A percentile compares a stretch with the other conserved stretches of the same genome.
phyloP scores from a whole-genome alignment of 2,888 invertebrate genomes.

The Dryocosmus kuriphilus region DNA sequence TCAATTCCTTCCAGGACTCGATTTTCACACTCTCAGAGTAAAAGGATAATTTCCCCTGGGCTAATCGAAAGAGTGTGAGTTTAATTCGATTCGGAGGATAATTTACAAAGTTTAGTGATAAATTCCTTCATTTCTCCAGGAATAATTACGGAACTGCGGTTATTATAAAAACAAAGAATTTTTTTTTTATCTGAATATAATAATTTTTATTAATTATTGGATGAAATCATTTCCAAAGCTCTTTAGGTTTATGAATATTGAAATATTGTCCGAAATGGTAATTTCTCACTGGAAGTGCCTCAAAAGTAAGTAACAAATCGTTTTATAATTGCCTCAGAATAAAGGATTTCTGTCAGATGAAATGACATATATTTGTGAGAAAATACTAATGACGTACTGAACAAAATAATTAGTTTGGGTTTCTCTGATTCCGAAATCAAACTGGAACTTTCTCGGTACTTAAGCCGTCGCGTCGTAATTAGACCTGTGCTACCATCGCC shows the following conservation, averaged over 20 bases:
- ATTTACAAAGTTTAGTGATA: constrained; percentile 16
- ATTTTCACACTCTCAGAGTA: constrained; percentile 32
- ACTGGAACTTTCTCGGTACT: constrained; percentile 62
- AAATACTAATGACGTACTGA: constrained; percentile 30
- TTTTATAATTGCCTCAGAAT: neutral
- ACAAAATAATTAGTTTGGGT: constrained; percentile 30
- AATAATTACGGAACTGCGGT: neutral
- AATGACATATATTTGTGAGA: constrained; percentile 14
- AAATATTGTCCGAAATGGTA: too few relatives aligned
- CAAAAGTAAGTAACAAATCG: constrained; percentile 7
- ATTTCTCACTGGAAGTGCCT: neutral
- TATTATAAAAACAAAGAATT: too few relatives aligned
- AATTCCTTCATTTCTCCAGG: neutral
- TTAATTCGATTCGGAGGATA: constrained; percentile 34
- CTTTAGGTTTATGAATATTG: too few relatives aligned
- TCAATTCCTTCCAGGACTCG: constrained; percentile 28
- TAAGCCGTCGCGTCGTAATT: constrained; percentile 65
- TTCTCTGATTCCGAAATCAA: constrained; percentile 34
- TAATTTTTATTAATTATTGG: too few relatives aligned
- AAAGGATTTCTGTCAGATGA: neutral
- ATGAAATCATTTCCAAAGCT: too few relatives aligned
- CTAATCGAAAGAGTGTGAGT: constrained; percentile 22
- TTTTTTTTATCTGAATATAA: too few relatives aligned
- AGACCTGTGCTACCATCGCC: constrained; percentile 63
- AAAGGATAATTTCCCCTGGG: constrained; percentile 28